Conservation (phyloP, 2,888 invertebrate species). For the Cepaea hortensis region DNA sequence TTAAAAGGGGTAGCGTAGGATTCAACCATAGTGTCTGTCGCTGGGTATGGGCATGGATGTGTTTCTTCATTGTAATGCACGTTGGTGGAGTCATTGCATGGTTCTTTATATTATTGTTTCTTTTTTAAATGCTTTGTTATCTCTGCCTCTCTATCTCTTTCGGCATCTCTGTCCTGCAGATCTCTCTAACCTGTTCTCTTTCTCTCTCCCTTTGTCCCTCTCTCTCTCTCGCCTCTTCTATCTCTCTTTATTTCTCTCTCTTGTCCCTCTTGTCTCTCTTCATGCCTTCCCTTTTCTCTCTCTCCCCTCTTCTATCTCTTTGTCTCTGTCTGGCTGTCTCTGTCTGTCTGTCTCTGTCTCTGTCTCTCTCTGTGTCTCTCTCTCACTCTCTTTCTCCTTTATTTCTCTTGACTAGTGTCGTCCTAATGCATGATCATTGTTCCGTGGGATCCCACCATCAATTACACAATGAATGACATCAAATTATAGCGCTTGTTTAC, state of each 20-base stretch:
- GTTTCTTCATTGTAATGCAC: too few species aligned
- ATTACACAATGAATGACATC: too few species aligned
- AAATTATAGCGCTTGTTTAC: too few species aligned
- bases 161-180: too few species aligned
- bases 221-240: not conserved
- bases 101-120: too few species aligned
- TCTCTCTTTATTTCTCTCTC: not conserved
- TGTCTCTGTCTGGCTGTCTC: not conserved
- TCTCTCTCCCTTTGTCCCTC: not conserved
- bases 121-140: not conserved
- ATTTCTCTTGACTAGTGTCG: not conserved
- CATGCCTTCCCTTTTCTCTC: not conserved
- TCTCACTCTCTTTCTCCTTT: not conserved
- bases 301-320: not conserved
- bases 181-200: not conserved
- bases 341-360: too few species aligned
- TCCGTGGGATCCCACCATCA: too few species aligned
- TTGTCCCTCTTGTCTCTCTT: not conserved
- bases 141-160: not conserved
- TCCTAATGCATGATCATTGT: not conserved
- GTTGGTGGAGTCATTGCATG: too few species aligned
- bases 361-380: not conserved
- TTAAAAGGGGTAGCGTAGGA: too few species aligned
- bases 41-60: too few species aligned
- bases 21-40: too few species aligned